A percentile compares a stretch with the other conserved stretches of the same genome.
These are phyloP conservation scores for Mactromeris polynyma DNA, from an alignment of 2,888 invertebrate genomes.

Conservation along the genomic window DNA sequence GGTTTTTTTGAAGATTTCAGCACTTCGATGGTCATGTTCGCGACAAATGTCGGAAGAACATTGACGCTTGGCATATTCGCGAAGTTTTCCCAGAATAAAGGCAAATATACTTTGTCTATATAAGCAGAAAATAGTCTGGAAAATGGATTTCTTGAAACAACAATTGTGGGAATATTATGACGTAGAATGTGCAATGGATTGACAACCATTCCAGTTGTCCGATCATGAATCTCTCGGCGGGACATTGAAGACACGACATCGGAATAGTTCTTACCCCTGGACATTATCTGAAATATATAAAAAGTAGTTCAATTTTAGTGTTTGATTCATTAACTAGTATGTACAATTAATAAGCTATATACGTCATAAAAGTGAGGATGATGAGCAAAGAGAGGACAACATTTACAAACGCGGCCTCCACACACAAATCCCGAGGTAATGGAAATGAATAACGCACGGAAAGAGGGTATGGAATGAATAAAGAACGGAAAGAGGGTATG, in stretches of 20 bases:
- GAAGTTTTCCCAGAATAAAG: conserved; percentile 64
- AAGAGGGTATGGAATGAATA: no score
- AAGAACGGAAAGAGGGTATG: no score
- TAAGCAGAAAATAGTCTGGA: conserved; percentile 63
- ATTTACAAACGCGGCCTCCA: no score
- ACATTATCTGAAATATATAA: conserved; percentile 52
- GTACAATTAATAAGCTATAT: no score
- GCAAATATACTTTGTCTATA: conserved; percentile 62
- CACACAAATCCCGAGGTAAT: no score
- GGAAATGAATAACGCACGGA: no score
- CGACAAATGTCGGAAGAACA: conserved; percentile 5
- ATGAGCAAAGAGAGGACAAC: no score
- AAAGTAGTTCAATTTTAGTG: not conserved
- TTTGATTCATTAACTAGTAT: no score
- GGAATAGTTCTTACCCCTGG: conserved; percentile 46
- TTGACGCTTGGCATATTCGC: conserved; percentile 28
- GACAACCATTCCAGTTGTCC: conserved; percentile 30
- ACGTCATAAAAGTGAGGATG: no score
- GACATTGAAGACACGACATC: conserved; percentile 38
- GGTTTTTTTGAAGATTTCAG: conserved; percentile 41
- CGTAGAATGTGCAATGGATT: conserved; percentile 44
- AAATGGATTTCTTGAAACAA: conserved; percentile 64
- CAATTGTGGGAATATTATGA: conserved; percentile 40
- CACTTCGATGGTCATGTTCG: conserved; percentile 45
- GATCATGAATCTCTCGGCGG: conserved; percentile 53